Evolutionary conservation across 2,113 vertebrate species (phyloP).

Genomic region (Gambusia holbrooki): DNA sequence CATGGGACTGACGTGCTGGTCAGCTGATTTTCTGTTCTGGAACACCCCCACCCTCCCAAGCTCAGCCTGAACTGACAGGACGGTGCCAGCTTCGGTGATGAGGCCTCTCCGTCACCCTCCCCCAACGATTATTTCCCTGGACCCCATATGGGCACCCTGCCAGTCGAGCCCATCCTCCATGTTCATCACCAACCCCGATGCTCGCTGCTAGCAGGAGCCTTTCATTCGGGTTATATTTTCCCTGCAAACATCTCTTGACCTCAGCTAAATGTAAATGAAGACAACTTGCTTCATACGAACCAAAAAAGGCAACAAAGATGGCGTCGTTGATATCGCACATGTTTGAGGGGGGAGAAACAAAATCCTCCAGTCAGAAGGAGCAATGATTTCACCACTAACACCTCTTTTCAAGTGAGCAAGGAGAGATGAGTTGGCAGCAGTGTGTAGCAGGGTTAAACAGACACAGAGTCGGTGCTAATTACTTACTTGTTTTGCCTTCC

Average conservation of each 20-base stretch:
- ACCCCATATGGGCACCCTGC: conserved; percentile 68
- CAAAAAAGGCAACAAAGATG: background rate
- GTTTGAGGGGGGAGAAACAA: background rate
- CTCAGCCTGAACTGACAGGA: conserved; percentile 48
- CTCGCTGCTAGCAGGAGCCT: conserved; percentile 38
- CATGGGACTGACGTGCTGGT: background rate
- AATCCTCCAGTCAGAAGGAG: background rate
- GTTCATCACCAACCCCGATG: conserved; percentile 56
- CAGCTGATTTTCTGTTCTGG: conserved; percentile 37
- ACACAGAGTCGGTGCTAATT: background rate
- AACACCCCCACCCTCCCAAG: conserved; percentile 49
- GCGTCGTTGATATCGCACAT: background rate
- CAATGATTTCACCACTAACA: background rate
- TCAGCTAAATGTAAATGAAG: conserved; percentile 2
- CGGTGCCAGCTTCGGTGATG: conserved; percentile 50
- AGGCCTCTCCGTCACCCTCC: conserved; percentile 45
- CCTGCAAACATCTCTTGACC: conserved; percentile 28
- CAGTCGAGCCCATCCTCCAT: conserved; percentile 73
- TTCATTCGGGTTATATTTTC: background rate
- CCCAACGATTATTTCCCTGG: conserved; percentile 64
- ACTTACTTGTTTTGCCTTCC: background rate
- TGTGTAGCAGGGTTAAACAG: background rate
- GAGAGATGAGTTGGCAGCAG: background rate
- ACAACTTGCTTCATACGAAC: background rate
- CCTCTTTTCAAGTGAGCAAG: background rate